Percentiles rank a stretch among this genome's conserved stretches.
Conservation (phyloP, 2,888 invertebrate genomes). For the Horisme vitalbata region DNA sequence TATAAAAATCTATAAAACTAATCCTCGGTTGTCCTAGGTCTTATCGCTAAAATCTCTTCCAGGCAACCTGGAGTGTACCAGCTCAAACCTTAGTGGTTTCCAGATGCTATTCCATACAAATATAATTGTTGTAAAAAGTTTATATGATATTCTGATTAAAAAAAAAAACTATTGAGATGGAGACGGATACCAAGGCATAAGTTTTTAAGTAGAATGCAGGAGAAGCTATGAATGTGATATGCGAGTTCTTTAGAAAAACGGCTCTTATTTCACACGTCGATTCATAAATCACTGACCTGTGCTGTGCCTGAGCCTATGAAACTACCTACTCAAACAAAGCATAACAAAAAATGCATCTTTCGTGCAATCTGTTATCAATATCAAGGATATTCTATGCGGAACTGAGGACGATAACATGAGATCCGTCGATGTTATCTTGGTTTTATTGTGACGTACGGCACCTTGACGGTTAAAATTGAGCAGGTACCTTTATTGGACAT, state of each 20-base stretch:
- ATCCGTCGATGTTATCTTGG: constrained; percentile 57
- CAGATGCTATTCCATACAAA: too few species aligned
- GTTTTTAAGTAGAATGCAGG: too few species aligned
- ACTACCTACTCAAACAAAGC: constrained; percentile 6
- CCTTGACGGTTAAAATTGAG: constrained; percentile 76
- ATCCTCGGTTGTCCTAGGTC: too few species aligned
- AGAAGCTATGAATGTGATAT: too few species aligned
- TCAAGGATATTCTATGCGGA: constrained; percentile 49
- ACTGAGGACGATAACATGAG: constrained; percentile 45
- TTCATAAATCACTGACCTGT: constrained; percentile 13
- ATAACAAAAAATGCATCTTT: constrained; percentile 10
- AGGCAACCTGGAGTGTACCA: too few species aligned
- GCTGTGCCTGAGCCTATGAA: not conserved
- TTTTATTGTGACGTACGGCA: constrained; percentile 76
- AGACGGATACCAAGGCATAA: too few species aligned
- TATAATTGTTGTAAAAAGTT: too few species aligned
- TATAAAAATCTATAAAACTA: too few species aligned
- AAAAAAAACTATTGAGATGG: too few species aligned
- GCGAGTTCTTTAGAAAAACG: not conserved
- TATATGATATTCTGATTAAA: too few species aligned
- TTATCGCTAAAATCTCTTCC: too few species aligned
- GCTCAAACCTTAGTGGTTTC: too few species aligned
- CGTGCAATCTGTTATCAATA: constrained; percentile 23
- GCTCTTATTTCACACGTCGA: not conserved
- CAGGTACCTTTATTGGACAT: constrained; percentile 75